These are phyloP conservation scores for Thymelicus acteon DNA, from an alignment of 2,888 invertebrate genomes.

Conservation along the genomic window DNA sequence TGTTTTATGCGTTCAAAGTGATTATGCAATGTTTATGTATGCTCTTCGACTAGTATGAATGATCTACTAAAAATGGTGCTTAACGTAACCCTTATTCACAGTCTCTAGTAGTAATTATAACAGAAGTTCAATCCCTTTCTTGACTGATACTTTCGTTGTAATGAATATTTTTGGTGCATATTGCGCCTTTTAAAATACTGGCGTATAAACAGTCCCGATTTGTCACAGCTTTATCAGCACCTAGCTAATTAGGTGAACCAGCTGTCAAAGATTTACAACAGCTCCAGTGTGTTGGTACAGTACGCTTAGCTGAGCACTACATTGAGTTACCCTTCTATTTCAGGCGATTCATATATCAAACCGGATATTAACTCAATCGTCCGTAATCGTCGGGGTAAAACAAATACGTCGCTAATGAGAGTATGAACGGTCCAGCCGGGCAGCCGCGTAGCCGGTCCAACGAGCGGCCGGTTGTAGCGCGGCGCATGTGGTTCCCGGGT, in stretches of 20 bases:
- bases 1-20: too few species aligned
- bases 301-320: slow-evolving; percentile 33
- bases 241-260: neutral
- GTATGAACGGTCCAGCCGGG: slow-evolving; percentile 72
- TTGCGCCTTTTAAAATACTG: neutral
- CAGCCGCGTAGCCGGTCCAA: slow-evolving; percentile 50
- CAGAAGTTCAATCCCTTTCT: too few species aligned
- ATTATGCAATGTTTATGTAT: too few species aligned
- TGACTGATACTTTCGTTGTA: neutral
- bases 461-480: slow-evolving; percentile 47
- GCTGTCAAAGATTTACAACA: slow-evolving; percentile 5
- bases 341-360: slow-evolving; percentile 72
- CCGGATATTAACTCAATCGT: slow-evolving; percentile 78
- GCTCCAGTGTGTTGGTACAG: slow-evolving; percentile 22
- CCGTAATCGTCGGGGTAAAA: slow-evolving; percentile 74
- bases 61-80: too few species aligned
- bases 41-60: too few species aligned
- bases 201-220: neutral
- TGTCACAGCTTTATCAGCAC: neutral
- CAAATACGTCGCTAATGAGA: slow-evolving; percentile 80
- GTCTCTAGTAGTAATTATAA: too few species aligned
- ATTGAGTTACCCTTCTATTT: slow-evolving; percentile 53
- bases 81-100: too few species aligned
- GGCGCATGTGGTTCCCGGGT: slow-evolving; percentile 80
- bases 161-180: neutral